Percentiles rank a stretch among this genome's conserved stretches.
These are phyloP conservation scores for Acleris sparsana DNA, from an alignment of 2,888 invertebrate species.

Conservation along the genomic window DNA sequence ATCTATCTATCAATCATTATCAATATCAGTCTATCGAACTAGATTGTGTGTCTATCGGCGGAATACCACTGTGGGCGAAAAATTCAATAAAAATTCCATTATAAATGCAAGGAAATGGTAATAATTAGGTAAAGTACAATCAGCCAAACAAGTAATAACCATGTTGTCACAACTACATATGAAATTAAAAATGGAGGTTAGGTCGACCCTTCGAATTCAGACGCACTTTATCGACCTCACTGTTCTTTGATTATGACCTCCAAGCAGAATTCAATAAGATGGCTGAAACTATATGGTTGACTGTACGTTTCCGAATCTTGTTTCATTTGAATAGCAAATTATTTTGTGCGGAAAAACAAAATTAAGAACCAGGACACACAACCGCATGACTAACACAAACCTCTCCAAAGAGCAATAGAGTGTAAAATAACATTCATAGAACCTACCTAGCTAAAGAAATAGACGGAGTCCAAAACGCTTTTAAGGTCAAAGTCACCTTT, in stretches of 20 bases:
- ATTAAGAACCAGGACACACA: slow-evolving; percentile 39
- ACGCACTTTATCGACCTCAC: no score
- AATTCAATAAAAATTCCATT: not conserved
- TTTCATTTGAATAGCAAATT: no score
- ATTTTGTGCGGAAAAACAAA: no score
- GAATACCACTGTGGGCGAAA: not conserved
- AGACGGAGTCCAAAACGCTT: slow-evolving; percentile 89
- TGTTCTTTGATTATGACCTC: no score
- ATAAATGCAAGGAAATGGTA: not conserved
- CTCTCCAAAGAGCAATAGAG: slow-evolving; percentile 25
- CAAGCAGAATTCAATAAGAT: no score
- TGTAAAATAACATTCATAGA: slow-evolving; percentile 21
- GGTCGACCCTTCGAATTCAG: no score
- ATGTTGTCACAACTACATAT: no score
- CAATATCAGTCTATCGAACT: slow-evolving; percentile 46
- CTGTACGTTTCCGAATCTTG: no score
- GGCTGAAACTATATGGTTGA: no score
- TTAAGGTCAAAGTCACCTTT: slow-evolving; percentile 91
- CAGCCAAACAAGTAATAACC: no score
- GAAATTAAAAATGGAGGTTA: no score
- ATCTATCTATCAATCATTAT: slow-evolving; percentile 31
- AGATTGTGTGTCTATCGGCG: slow-evolving; percentile 42
- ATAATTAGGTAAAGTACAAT: not conserved
- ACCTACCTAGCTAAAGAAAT: slow-evolving; percentile 90
- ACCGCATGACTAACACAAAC: slow-evolving; percentile 33